Conservation (phyloP, 2,113 vertebrate genomes). For the Chaetorhynchus papuensis region DNA sequence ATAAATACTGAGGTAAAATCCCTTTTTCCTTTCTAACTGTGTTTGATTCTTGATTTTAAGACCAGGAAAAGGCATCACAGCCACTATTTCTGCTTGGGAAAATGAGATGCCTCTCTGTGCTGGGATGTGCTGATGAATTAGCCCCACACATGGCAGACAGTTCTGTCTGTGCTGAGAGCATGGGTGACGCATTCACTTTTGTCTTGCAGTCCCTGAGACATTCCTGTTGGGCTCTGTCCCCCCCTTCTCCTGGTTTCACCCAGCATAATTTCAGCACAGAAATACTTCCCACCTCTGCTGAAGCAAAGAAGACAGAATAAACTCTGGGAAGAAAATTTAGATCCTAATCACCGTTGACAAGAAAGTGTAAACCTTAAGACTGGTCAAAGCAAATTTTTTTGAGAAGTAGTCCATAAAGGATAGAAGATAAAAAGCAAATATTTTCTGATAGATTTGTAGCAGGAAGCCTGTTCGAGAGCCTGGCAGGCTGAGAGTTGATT, state of each 20-base stretch:
- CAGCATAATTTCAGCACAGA: background rate
- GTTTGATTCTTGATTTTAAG: too few species aligned
- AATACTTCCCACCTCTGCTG: background rate
- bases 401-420: background rate
- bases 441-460: background rate
- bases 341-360: background rate
- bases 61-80: too few species aligned
- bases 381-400: background rate
- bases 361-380: background rate
- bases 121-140: background rate
- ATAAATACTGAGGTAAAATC: too few species aligned
- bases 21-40: too few species aligned
- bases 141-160: background rate
- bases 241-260: background rate
- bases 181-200: background rate
- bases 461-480: background rate
- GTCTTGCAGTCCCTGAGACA: background rate
- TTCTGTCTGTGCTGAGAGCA: background rate
- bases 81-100: background rate
- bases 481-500: background rate
- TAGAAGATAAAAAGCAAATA: background rate
- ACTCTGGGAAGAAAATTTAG: background rate
- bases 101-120: background rate
- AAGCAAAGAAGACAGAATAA: background rate
- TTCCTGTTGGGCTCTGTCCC: background rate